Conservation (phyloP, 1,140 invertebrate genomes). For the Sarcophaga bullata region DNA sequence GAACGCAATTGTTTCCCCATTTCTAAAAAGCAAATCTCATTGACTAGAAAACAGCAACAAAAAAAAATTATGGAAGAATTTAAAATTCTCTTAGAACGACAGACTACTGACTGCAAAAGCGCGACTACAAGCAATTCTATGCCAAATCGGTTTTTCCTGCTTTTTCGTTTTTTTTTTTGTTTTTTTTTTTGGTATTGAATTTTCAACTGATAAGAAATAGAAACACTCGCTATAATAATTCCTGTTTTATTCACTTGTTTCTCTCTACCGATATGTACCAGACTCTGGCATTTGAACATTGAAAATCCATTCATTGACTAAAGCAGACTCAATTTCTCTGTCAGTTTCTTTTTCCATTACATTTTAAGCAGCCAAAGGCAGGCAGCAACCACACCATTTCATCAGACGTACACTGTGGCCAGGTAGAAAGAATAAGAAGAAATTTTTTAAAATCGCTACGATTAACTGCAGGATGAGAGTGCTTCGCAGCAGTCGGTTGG, state of each 20-base stretch:
- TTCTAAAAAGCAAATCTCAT: constrained; percentile 2
- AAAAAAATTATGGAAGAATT: background rate
- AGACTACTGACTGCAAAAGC: constrained; percentile 1
- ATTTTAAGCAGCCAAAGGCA: too few relatives aligned
- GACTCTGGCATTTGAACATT: background rate
- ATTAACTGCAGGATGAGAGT: background rate
- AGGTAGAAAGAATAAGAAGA: background rate
- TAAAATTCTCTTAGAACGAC: background rate
- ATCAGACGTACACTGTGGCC: background rate
- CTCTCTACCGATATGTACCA: background rate
- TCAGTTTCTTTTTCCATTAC: too few relatives aligned
- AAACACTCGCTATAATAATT: constrained; percentile 30
- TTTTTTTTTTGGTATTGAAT: background rate
- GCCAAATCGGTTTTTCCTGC: too few relatives aligned
- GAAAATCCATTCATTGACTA: constrained; percentile 19
- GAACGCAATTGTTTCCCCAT: background rate
- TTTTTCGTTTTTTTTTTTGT: too few relatives aligned
- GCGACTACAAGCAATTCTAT: too few relatives aligned
- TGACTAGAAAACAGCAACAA: constrained; percentile 1
- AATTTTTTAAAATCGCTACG: background rate
- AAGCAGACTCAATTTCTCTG: background rate
- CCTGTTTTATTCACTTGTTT: background rate
- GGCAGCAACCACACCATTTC: background rate
- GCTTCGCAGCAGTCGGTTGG: background rate
- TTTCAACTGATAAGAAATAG: constrained; percentile 32